Base-by-base conservation (phyloP, 2,797 vertebrate species). In the Paratrypauchen microcephalus region DNA sequence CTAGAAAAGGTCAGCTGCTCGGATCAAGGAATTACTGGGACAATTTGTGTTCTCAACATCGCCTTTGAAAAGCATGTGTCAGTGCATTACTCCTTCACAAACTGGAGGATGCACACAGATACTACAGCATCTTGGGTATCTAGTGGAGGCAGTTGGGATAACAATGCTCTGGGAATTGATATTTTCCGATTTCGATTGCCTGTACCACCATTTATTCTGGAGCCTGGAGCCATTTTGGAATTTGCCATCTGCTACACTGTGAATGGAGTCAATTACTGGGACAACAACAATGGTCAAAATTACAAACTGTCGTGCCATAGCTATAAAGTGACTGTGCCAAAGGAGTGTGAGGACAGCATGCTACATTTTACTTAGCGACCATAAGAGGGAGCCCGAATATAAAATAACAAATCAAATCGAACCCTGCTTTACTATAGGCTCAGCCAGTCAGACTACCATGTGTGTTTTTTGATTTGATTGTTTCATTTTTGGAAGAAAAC, bases 341-440 rank as follows among this genome's bases (percentile, higher is more conserved):
- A 91, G n/a, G 97, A 98, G 80, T 96, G 95, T 26, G 95, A 98
- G 73, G 94, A 94, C 58, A 98, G 96, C 89, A 94, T 96, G 95
- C 93, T 97, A 89, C 96, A 98, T 83, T 99, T 98, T 74, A 95
- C 95, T 76, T 98, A 86, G 96, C 9, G 67, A 15, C 75, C 84
- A 85, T 75, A 11, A 0, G 32, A 68, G 41, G 65, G 64, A 7
- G 75, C 70, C 65, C 7, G n/a, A 59, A 15, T 69, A 21, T 30
- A 19, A 26, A 30, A 58, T 5, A 32, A 21, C 19, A 21, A 52
- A 21, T 52, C 50, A 52, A 8, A 1, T 21, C 8, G 50, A 52
- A 8, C 19, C 1, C 7, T n/a, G 8, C 8, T 21, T 52, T 21
- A 52, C 50, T 21, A 52, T 1, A 52, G 19, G 7, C 19, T 45